Evolutionary conservation across 2,113 vertebrate species (phyloP).

Genomic region (Entomyzon cyanotis): DNA sequence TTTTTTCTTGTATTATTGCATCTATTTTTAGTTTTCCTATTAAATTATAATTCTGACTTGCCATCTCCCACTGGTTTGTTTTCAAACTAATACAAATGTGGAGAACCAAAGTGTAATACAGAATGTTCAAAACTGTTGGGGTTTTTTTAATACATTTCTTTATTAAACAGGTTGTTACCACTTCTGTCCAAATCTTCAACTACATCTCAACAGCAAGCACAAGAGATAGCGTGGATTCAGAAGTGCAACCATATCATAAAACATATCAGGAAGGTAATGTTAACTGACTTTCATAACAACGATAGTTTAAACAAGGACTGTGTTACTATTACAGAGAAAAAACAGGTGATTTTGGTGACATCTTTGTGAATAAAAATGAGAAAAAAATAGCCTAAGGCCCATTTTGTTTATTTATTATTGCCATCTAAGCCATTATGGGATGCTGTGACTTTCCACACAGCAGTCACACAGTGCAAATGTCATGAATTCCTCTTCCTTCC

Average conservation of each 20-base stretch:
- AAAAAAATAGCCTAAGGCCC: neutral
- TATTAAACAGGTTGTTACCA: neutral
- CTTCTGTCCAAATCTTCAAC: neutral
- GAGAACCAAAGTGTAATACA: neutral
- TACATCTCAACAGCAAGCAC: neutral
- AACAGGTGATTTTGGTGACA: neutral
- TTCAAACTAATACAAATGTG: too few relatives aligned
- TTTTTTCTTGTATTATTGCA: too few relatives aligned
- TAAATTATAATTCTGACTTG: too few relatives aligned
- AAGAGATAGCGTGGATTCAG: neutral
- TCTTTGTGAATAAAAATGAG: neutral
- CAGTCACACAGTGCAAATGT: constrained; percentile 4
- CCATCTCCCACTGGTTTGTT: too few relatives aligned
- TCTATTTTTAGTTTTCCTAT: too few relatives aligned
- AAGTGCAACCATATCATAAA: neutral
- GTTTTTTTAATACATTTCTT: neutral
- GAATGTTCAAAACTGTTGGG: neutral
- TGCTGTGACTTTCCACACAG: neutral
- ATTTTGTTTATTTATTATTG: constrained; percentile 44
- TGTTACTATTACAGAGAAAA: neutral
- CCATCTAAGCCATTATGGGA: constrained; percentile 20
- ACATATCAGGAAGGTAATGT: neutral
- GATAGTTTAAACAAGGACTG: neutral
- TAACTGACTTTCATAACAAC: neutral
- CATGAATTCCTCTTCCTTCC: constrained; percentile 21